phyloP scores from a whole-genome alignment of 2,797 vertebrate species.

The Premnoplex brunnescens region DNA sequence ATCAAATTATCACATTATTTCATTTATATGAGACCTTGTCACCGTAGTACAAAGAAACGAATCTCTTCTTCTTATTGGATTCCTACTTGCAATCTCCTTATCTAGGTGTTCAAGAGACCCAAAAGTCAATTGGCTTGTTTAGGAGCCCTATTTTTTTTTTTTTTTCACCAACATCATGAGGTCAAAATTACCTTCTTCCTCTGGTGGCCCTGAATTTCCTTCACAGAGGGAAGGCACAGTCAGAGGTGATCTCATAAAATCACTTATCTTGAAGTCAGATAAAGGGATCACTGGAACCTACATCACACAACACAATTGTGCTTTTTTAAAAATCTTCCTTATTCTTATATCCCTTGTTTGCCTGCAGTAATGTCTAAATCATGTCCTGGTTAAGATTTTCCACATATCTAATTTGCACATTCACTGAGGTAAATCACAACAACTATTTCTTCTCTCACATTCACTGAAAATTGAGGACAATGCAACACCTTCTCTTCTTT shows the following conservation, averaged over 20 bases:
- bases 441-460: not conserved
- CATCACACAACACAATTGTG: not conserved
- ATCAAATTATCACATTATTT: not conserved
- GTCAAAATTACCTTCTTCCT: not conserved
- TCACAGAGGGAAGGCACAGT: not conserved
- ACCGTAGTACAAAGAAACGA: not conserved
- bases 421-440: not conserved
- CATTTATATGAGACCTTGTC: not conserved
- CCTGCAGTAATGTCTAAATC: not conserved
- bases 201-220: not conserved
- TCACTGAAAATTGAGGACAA: not conserved
- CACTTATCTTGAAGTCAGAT: not conserved
- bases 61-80: not conserved
- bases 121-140: not conserved
- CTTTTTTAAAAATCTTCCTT: not conserved
- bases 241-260: not conserved
- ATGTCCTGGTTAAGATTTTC: not conserved
- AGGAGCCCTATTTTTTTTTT: accelerated
- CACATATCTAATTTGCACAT: not conserved
- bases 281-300: not conserved
- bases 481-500: not conserved
- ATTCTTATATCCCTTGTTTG: not conserved
- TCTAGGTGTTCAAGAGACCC: not conserved
- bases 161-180: not conserved
- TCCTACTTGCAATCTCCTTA: not conserved